Conservation (phyloP, 2,113 vertebrate genomes). For the Leptobrachium leishanense region DNA sequence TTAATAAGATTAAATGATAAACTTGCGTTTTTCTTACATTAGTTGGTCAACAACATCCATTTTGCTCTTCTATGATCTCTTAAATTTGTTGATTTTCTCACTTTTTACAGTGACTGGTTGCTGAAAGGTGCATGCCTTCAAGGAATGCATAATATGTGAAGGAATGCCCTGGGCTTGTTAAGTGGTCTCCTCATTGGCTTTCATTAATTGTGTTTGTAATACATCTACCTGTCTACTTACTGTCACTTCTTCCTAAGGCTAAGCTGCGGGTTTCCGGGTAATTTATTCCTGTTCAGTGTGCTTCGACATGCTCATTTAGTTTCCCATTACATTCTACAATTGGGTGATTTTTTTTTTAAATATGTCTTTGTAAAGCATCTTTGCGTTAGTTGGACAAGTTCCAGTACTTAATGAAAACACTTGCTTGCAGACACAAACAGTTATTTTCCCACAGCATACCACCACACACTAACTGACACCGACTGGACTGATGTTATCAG, state of each 20-base stretch:
- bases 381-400: no score
- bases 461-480: no score
- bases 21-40: no score
- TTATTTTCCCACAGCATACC: no score
- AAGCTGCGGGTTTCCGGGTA: no score
- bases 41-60: no score
- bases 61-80: not conserved
- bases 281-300: not conserved
- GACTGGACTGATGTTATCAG: no score
- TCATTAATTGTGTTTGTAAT: not conserved
- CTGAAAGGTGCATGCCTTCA: slow-evolving; percentile 7
- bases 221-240: not conserved
- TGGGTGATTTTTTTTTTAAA: no score
- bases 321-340: not conserved
- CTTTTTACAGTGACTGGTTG: not conserved
- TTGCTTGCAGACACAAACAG: no score
- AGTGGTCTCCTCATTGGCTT: not conserved
- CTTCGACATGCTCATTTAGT: not conserved
- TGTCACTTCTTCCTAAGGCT: not conserved
- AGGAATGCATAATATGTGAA: slow-evolving; percentile 23
- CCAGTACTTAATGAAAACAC: no score
- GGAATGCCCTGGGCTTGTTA: slow-evolving; percentile 9
- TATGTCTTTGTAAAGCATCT: no score
- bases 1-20: no score
- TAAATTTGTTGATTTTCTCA: slow-evolving; percentile 17